Evolutionary conservation across 2,797 vertebrate species (phyloP).

Genomic region (Austrolebias charrua): DNA sequence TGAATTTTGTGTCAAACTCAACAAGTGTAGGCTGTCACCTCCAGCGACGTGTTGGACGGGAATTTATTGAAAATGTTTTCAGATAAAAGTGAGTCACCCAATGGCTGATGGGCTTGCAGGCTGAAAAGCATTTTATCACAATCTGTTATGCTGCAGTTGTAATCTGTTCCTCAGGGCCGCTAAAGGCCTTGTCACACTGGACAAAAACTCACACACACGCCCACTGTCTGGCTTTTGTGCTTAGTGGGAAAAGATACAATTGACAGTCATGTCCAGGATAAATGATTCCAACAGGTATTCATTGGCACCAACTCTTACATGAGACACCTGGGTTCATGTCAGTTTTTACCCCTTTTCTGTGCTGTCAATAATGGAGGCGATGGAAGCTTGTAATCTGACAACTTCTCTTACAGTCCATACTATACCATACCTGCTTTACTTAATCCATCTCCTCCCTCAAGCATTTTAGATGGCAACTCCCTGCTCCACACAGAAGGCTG

Average conservation of each 20-base stretch:
- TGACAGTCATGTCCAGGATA: slow-evolving; percentile 3
- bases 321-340: background rate
- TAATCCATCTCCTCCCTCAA: too few relatives aligned
- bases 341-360: background rate
- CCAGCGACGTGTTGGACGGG: slow-evolving; percentile 8
- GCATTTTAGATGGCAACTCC: too few relatives aligned
- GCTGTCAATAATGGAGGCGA: slow-evolving; percentile 9
- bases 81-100: slow-evolving; percentile 27
- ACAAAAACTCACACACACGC: slow-evolving; percentile 12
- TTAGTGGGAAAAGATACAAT: slow-evolving; percentile 8
- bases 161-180: slow-evolving; percentile 13
- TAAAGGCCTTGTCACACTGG: slow-evolving; percentile 9
- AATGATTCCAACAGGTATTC: slow-evolving; percentile 10
- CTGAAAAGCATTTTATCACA: slow-evolving; percentile 23
- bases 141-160: background rate
- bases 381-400: background rate
- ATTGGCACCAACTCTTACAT: slow-evolving; percentile 4
- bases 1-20: slow-evolving; percentile 23
- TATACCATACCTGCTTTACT: too few relatives aligned
- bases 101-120: slow-evolving; percentile 10
- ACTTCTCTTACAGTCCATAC: background rate
- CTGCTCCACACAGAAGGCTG: too few relatives aligned
- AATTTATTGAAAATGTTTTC: slow-evolving; percentile 26
- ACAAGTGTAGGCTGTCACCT: slow-evolving; percentile 23
- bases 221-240: slow-evolving; percentile 10